A percentile compares a stretch with the other conserved stretches of the same genome.
These are phyloP conservation scores for Pachydiplax longipennis DNA, from an alignment of 2,888 invertebrate genomes.

Conservation along the genomic window DNA sequence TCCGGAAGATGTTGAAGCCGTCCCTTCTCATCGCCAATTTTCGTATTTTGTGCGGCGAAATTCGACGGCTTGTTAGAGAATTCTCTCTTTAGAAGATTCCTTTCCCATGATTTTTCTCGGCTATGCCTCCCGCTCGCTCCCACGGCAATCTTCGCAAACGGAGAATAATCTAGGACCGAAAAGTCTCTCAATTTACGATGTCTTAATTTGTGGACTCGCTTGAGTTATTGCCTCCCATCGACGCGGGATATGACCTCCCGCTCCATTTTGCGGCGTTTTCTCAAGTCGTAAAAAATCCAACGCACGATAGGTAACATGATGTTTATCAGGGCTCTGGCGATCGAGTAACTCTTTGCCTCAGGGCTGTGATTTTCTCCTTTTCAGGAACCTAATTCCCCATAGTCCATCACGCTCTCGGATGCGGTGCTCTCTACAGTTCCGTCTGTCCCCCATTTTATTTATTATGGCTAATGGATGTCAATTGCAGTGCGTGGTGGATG, in stretches of 20 bases:
- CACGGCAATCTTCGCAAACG: not conserved
- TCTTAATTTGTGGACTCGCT: not conserved
- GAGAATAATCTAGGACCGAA: not conserved
- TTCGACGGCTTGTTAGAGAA: not conserved
- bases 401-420: not conserved
- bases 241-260: slow-evolving; percentile 4
- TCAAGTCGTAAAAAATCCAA: not conserved
- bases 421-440: not conserved
- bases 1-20: too few relatives aligned
- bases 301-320: not conserved
- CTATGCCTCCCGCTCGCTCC: not conserved
- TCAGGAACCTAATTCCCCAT: not conserved
- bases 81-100: not conserved
- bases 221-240: not conserved
- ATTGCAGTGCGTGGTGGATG: not conserved
- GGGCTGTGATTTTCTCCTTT: not conserved
- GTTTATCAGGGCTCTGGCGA: not conserved
- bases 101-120: not conserved
- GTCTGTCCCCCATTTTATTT: not conserved
- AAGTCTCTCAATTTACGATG: not conserved
- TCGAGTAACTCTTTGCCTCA: not conserved
- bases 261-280: not conserved
- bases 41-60: too few relatives aligned
- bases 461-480: not conserved
- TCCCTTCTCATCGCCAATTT: too few relatives aligned